Base-by-base conservation (phyloP, 2,888 invertebrate genomes). In the Dicycla oo region DNA sequence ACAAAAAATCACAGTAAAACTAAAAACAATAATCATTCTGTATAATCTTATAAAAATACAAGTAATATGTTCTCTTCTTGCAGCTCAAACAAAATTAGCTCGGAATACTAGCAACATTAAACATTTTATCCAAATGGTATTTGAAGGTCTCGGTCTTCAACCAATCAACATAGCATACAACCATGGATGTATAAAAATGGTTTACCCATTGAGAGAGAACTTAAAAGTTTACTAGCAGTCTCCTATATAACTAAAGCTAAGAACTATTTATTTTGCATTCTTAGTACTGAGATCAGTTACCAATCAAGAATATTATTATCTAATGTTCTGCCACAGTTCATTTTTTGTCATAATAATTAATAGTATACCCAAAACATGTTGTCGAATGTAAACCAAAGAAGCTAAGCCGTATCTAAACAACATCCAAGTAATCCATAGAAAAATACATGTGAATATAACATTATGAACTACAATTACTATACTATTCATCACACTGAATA, bases 201-300 rank as follows among this genome's bases (percentile, higher is more conserved):
- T n/a, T n/a, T n/a, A n/a, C n/a, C n/a, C n/a, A n/a, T n/a, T n/a
- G n/a, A n/a, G n/a, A 62, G 63, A 77, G 40, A 64, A 73, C 53
- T 54, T 69, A 78, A 26, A 38, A 64, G 38, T 68, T 58, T 58
- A 70, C 54, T 77, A 77, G 68, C 76, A 82, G 78, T 76, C 66
- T 78, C 74, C 66, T 81, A 81, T 54, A 54, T 26, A 73, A 72
- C 65, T 80, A 74, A 76, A 77, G 74, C 73, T 80, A 79, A 81
- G 15, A 75, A 73, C 38, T 66, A 70, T 60, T 61, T 62, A 45
- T 54, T 67, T 63, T 71, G 61, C 67, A 73, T 76, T 66, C 51
- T 72, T 71, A 72, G 80, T 82, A 86, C 74, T 89, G 89, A 89
- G 89, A 89, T 89, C 89, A 87, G 73, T 81, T 81, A 86, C 70